Evolutionary conservation across 2,888 invertebrate species (phyloP), one percentile per base, ranked within the genome.

Genomic region (Limnephilus auricula): DNA sequence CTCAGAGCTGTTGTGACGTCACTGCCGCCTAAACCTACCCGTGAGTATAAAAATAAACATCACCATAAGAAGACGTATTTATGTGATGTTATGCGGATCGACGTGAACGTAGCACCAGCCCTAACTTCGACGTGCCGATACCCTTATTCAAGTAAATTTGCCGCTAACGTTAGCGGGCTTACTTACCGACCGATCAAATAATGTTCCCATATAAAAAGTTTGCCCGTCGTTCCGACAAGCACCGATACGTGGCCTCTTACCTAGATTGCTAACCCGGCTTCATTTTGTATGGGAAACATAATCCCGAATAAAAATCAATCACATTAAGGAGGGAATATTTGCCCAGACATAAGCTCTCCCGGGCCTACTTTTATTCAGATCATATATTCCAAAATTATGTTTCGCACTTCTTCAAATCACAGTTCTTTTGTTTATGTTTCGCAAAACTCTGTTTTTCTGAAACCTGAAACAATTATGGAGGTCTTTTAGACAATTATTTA

Each of bases 241-340:
- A 89, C 84, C 78, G 79, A 78, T 79, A 92, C 92, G 93, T 91
- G 93, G 86, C 92, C 93, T 93, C 93, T 93, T 92, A 93, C 92
- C 92, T 90, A 92, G 92, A 93, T 93, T 93, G 93, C 92, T 90
- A 92, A 92, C 92, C 83, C 90, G 91, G 91, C 89, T 92, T 93
- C 93, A 92, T 92, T 91, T 93, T 92, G 92, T 92, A 93, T 93
- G 93, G 90, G 93, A 93, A 93, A 93, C 93, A 92, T 93, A 93
- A 93, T 93, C 93, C 92, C 82, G 92, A 90, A 91, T 92, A 91
- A 92, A 92, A 93, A 93, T 93, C 93, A 93, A 93, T 93, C 93
- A 93, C 92, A 91, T 93, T 92, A 91, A 80, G 92, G 89, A 85
- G 87, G 89, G 79, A 92, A 92, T 92, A 90, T 92, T 92, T 92